phyloP scores from a whole-genome alignment of 2,797 vertebrate genomes.

The Pteronotus mesoamericanus region DNA sequence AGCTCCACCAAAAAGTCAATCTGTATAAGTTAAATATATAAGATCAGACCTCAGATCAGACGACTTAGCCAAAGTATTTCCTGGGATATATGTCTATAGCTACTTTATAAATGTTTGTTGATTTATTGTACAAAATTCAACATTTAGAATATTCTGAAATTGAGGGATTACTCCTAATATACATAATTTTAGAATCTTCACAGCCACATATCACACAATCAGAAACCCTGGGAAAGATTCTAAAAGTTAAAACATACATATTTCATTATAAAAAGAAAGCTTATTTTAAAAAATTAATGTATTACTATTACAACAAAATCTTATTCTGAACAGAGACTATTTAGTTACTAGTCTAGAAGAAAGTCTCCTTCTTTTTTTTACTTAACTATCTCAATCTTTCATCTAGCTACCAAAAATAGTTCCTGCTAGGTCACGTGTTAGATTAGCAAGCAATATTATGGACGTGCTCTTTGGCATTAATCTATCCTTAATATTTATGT shows the following conservation, averaged over 20 bases:
- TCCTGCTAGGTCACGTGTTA: not conserved
- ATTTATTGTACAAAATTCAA: not conserved
- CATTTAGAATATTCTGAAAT: not conserved
- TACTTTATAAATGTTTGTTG: not conserved
- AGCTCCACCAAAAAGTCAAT: not conserved
- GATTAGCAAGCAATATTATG: not conserved
- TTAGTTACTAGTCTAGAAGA: not conserved
- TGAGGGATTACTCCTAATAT: not conserved
- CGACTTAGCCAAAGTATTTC: not conserved
- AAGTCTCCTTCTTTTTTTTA: not conserved
- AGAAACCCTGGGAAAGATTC: not conserved
- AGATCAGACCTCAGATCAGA: not conserved
- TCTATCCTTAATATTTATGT: constrained; percentile 37
- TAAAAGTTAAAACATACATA: not conserved
- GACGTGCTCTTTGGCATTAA: not conserved
- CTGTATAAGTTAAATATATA: not conserved
- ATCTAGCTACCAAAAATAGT: not conserved
- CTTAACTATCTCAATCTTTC: not conserved
- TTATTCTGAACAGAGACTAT: not conserved
- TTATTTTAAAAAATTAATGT: not conserved
- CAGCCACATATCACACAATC: constrained; percentile 7
- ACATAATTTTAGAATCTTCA: constrained; percentile 29
- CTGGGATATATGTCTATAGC: not conserved
- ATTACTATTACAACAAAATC: not conserved
- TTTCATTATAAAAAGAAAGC: not conserved